A percentile compares a stretch with the other conserved stretches of the same genome.
Conservation (phyloP, 2,888 invertebrate genomes). For the Melieria picta region DNA sequence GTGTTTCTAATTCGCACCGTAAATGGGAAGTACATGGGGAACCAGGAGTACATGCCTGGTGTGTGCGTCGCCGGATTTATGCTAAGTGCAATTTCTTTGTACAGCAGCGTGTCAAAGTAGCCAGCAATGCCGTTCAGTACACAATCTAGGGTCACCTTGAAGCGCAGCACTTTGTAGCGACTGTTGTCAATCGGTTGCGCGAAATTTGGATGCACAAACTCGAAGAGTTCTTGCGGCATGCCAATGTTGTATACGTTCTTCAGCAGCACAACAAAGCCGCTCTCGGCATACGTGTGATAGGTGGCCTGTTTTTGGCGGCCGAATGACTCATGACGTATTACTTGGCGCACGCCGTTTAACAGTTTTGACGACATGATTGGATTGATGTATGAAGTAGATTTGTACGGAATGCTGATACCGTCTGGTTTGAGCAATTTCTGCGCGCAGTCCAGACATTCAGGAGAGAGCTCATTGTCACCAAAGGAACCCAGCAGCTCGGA, state of each 20-base stretch:
- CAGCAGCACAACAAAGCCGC: conserved; percentile 89
- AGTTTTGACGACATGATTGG: conserved; percentile 93
- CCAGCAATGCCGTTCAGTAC: conserved; percentile 95
- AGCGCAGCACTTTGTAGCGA: conserved; percentile 75
- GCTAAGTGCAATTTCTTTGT: conserved; percentile 85
- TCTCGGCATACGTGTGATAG: conserved; percentile 70
- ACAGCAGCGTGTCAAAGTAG: conserved; percentile 91
- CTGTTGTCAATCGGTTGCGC: conserved; percentile 76
- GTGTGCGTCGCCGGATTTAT: conserved; percentile 91
- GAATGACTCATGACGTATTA: conserved; percentile 47
- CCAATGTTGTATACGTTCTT: conserved; percentile 64
- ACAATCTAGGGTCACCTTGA: conserved; percentile 78
- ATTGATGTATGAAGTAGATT: conserved; percentile 89
- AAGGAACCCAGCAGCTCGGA: conserved; percentile 97
- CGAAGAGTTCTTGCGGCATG: conserved; percentile 72
- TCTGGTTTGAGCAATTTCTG: conserved; percentile 84
- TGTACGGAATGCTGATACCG: conserved; percentile 90
- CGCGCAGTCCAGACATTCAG: conserved; percentile 96
- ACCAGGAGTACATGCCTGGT: conserved; percentile 96
- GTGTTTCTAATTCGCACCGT: conserved; percentile 68
- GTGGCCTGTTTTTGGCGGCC: conserved; percentile 51
- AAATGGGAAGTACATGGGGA: conserved; percentile 94
- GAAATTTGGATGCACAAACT: conserved; percentile 90
- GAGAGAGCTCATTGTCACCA: conserved; percentile 98
- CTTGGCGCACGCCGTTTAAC: conserved; percentile 76